phyloP scores from a whole-genome alignment of 2,888 invertebrate genomes.

The Ypsolopha sequella region DNA sequence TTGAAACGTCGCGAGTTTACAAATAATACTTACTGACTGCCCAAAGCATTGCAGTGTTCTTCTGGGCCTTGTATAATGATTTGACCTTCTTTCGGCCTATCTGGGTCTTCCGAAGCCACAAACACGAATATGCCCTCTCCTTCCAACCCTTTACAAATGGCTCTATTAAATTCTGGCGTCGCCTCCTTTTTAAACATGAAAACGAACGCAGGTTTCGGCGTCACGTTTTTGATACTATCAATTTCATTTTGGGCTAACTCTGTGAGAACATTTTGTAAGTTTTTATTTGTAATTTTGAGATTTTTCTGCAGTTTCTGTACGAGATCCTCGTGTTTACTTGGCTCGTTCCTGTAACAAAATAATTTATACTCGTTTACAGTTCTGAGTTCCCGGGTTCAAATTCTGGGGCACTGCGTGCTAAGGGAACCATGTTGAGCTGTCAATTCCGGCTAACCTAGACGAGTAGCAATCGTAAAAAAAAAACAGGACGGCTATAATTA shows the following conservation, averaged over 20 bases:
- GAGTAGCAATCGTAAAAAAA: too few relatives aligned
- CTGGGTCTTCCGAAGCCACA: constrained; percentile 79
- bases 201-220: constrained; percentile 67
- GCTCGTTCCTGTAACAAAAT: constrained; percentile 73
- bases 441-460: too few relatives aligned
- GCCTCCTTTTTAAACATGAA: constrained; percentile 79
- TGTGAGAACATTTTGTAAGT: constrained; percentile 73
- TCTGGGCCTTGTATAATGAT: constrained; percentile 69
- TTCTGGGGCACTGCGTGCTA: too few relatives aligned
- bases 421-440: too few relatives aligned
- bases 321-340: constrained; percentile 77
- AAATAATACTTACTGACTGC: constrained; percentile 67
- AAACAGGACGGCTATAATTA: too few relatives aligned
- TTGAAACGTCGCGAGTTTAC: too few relatives aligned
- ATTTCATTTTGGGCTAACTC: constrained; percentile 80
- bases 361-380: not conserved
- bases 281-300: constrained; percentile 74
- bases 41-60: constrained; percentile 64
- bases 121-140: constrained; percentile 73
- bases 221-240: constrained; percentile 62
- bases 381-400: not conserved
- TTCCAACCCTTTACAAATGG: constrained; percentile 75
- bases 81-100: constrained; percentile 66
- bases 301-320: constrained; percentile 81
- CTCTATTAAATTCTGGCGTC: constrained; percentile 81